These are phyloP conservation scores for Microcebus murinus DNA, from an alignment of 2,113 vertebrate species.

Conservation along the genomic window DNA sequence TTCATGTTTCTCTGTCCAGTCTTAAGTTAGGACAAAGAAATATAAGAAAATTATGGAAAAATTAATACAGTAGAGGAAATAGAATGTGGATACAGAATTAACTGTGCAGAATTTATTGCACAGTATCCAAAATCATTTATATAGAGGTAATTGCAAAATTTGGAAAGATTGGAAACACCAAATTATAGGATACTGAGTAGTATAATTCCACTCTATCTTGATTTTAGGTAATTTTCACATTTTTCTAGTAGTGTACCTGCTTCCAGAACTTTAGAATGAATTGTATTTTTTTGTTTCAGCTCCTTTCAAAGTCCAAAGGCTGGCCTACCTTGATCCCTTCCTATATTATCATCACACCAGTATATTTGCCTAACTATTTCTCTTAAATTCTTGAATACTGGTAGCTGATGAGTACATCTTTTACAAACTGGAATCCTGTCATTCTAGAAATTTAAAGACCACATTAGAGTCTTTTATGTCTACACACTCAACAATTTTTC, in stretches of 20 bases:
- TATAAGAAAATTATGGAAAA: neutral
- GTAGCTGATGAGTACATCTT: neutral
- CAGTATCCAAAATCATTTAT: neutral
- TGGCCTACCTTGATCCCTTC: neutral
- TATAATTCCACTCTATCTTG: neutral
- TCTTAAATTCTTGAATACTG: neutral
- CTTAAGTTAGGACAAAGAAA: neutral
- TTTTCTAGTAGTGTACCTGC: neutral
- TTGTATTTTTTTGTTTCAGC: neutral
- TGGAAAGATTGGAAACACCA: neutral
- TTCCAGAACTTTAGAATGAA: conserved; percentile 37
- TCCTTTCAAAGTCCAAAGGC: neutral
- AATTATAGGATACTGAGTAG: neutral
- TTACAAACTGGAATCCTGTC: neutral
- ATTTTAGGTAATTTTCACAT: neutral
- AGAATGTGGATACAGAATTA: neutral
- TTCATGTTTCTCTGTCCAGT: neutral
- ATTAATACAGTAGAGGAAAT: neutral
- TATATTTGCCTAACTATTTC: neutral
- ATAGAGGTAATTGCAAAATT: neutral
- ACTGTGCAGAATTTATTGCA: neutral
- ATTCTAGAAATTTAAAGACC: conserved; percentile 7
- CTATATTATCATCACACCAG: neutral
- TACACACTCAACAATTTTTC: neutral
- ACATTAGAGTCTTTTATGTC: neutral